phyloP scores from a whole-genome alignment of 23 tunicate genomes.

The Aplidium turbinatum region DNA sequence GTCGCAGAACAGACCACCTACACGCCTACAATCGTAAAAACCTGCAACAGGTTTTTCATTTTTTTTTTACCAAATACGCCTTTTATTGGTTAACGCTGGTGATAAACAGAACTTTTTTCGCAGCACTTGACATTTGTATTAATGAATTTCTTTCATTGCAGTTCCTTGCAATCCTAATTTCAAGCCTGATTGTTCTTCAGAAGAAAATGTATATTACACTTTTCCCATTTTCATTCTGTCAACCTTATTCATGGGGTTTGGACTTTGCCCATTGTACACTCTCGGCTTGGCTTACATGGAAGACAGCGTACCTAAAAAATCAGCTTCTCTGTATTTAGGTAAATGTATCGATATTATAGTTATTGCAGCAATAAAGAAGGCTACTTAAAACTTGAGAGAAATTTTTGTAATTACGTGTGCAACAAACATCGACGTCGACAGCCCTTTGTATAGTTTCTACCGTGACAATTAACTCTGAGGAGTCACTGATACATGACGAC shows the following conservation, averaged over 20 bases:
- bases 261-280: constrained; percentile 23
- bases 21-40: neutral
- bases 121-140: no score
- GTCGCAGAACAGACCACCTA: neutral
- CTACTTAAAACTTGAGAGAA: no score
- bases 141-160: neutral
- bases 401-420: no score
- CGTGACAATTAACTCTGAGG: no score
- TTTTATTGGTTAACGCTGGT: no score
- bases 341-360: neutral
- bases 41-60: neutral
- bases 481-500: no score
- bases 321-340: constrained; percentile 32
- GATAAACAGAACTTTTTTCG: no score
- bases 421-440: no score
- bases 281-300: constrained; percentile 35
- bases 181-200: neutral
- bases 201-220: neutral
- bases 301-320: constrained; percentile 32
- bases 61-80: neutral
- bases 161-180: constrained; percentile 11
- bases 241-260: constrained; percentile 22
- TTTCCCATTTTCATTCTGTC: neutral
- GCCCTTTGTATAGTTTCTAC: no score
- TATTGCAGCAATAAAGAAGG: no score